Percentiles rank a stretch among this genome's conserved stretches.
These are phyloP conservation scores for Bagarius yarrelli DNA, from an alignment of 2,113 vertebrate genomes.

Conservation along the genomic window DNA sequence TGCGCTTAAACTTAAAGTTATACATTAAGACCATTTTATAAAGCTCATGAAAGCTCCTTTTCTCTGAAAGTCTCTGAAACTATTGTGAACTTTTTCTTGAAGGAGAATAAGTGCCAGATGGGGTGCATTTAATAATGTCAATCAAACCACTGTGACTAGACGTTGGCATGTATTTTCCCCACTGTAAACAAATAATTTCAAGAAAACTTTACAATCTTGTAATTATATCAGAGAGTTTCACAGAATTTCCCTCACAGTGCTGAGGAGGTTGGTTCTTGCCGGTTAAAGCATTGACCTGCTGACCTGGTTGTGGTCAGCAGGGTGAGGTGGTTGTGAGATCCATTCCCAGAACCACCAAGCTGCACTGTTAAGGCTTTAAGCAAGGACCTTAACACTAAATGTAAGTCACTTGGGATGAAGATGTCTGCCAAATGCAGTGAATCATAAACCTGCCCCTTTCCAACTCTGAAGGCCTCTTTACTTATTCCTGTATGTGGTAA, in stretches of 20 bases:
- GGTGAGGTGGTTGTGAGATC: too few relatives aligned
- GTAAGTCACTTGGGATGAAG: too few relatives aligned
- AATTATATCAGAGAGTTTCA: background rate
- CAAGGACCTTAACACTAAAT: too few relatives aligned
- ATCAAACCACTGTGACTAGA: conserved; percentile 11
- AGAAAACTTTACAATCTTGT: conserved; percentile 1
- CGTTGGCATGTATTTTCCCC: conserved; percentile 10
- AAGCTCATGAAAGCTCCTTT: background rate
- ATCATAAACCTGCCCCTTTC: background rate
- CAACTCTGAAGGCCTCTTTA: background rate
- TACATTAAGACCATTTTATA: background rate
- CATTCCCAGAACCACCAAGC: too few relatives aligned
- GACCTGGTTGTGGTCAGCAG: too few relatives aligned
- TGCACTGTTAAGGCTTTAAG: too few relatives aligned
- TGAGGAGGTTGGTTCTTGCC: too few relatives aligned
- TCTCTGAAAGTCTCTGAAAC: conserved; percentile 6
- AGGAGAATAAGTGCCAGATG: conserved; percentile 29
- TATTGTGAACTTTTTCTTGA: background rate
- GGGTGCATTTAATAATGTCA: conserved; percentile 39
- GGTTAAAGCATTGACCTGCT: too few relatives aligned
- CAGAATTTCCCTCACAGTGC: background rate
- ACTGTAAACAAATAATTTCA: conserved; percentile 29
- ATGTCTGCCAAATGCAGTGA: too few relatives aligned
- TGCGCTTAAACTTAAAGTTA: background rate
- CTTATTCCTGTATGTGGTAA: background rate